phyloP scores from a whole-genome alignment of 2,888 invertebrate genomes.

The Drosophila setosimentum region DNA sequence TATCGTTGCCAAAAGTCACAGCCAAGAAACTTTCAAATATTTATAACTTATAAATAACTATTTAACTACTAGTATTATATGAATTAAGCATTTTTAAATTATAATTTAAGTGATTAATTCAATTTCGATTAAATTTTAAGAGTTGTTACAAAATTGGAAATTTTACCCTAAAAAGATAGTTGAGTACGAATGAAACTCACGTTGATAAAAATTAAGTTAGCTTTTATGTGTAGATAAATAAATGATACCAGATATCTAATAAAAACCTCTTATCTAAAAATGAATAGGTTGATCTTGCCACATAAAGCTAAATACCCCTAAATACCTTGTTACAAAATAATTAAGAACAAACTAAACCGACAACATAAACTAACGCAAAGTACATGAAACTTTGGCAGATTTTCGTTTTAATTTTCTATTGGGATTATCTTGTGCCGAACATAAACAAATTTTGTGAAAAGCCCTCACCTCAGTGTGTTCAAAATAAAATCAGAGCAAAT shows the following conservation, averaged over 20 bases:
- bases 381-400: constrained; percentile 6
- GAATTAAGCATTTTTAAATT: background rate
- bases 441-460: constrained; percentile 43
- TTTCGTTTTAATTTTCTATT: constrained; percentile 43
- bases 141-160: background rate
- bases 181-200: background rate
- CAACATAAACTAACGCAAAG: constrained; percentile 4
- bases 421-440: constrained; percentile 51
- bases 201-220: background rate
- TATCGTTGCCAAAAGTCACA: background rate
- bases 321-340: constrained; percentile 18
- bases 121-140: background rate
- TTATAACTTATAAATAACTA: background rate
- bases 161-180: background rate
- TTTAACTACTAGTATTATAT: too few relatives aligned
- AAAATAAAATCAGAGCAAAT: constrained; percentile 76
- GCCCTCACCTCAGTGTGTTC: constrained; percentile 28
- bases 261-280: background rate
- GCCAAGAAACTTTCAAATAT: background rate
- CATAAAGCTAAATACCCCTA: background rate
- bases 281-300: background rate
- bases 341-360: background rate
- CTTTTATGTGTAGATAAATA: background rate
- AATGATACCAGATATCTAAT: background rate
- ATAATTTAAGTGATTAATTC: background rate